Percentiles rank a stretch among this genome's conserved stretches.
phyloP scores from a whole-genome alignment of 2,113 vertebrate genomes.

The Oxyura jamaicensis region DNA sequence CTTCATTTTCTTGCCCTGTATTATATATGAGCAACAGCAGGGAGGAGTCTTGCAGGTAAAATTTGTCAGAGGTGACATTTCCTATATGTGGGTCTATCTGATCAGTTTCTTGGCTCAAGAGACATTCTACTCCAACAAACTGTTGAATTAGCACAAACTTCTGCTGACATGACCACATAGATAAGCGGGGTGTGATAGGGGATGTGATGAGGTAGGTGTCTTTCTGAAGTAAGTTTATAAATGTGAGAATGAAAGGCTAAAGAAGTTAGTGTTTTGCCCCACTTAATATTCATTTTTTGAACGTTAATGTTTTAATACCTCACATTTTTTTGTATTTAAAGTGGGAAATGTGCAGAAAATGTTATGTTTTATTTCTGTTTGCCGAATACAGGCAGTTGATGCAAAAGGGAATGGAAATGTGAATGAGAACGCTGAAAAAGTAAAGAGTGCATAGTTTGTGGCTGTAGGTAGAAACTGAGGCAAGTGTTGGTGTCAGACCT shows the following conservation, averaged over 20 bases:
- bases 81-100: neutral
- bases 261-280: neutral
- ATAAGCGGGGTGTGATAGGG: neutral
- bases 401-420: neutral
- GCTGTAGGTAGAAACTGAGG: neutral
- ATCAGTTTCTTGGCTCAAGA: conserved; percentile 18
- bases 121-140: neutral
- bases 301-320: neutral
- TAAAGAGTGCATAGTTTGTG: neutral
- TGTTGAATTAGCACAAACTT: neutral
- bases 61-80: neutral
- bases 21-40: neutral
- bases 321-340: neutral
- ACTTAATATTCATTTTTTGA: neutral
- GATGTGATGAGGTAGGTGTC: neutral
- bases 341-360: neutral
- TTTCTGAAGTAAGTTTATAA: neutral
- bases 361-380: rapidly evolving
- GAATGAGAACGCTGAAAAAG: neutral
- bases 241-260: neutral
- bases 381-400: neutral
- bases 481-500: neutral
- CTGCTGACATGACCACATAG: neutral
- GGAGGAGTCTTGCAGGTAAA: neutral
- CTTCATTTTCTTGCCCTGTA: neutral